Conservation (phyloP, 2,113 vertebrate species). For the Fukomys damarensis region DNA sequence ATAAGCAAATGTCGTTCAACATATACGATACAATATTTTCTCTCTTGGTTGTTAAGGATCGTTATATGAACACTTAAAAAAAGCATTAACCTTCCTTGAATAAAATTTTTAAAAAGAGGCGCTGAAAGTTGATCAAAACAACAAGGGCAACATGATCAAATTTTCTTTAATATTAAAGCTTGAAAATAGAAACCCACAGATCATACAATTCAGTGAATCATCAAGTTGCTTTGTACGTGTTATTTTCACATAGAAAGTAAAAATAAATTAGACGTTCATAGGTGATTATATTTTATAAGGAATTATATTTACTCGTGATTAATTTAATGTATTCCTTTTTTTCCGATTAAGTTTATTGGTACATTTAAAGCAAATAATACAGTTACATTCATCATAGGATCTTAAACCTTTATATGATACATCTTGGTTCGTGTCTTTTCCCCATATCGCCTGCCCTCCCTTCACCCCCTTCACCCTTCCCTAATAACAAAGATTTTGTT, state of each 20-base stretch:
- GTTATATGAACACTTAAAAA: background rate
- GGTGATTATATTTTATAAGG: background rate
- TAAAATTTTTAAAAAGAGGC: background rate
- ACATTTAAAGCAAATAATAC: no score
- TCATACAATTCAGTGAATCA: background rate
- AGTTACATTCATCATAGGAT: no score
- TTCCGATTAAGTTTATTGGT: no score
- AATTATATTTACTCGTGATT: background rate
- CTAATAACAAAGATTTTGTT: no score
- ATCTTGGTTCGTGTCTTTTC: no score
- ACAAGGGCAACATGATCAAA: background rate
- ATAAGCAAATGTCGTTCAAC: background rate
- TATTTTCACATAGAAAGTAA: background rate
- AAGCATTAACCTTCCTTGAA: background rate
- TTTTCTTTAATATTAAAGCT: background rate
- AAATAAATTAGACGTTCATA: background rate
- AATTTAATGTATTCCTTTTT: background rate
- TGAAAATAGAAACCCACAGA: background rate
- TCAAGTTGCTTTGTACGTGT: background rate
- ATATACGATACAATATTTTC: background rate
- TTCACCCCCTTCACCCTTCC: no score
- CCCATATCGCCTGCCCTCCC: no score
- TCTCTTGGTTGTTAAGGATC: background rate
- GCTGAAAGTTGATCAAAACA: background rate
- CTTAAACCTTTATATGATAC: no score